A percentile compares a stretch with the other conserved stretches of the same genome.
phyloP scores from a whole-genome alignment of 2,113 vertebrate genomes.

The Rhea americana region DNA sequence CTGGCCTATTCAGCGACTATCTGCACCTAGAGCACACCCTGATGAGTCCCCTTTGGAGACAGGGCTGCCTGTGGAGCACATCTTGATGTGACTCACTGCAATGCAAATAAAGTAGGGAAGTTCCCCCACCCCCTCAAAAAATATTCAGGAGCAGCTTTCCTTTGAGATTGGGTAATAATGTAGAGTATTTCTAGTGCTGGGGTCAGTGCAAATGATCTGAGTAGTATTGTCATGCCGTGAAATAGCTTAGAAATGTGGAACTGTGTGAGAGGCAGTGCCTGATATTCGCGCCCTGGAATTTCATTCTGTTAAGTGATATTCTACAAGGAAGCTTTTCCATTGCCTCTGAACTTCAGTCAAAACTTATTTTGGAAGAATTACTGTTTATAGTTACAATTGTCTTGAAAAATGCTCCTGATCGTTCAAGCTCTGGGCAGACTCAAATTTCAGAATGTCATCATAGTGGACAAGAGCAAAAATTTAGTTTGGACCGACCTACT shows the following conservation, averaged over 20 bases:
- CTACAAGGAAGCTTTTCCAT: not conserved
- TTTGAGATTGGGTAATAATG: not conserved
- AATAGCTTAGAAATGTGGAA: not conserved
- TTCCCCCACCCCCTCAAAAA: not conserved
- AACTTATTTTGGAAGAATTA: not conserved
- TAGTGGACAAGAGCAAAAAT: not conserved
- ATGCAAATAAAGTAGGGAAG: not conserved
- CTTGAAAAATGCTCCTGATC: not conserved
- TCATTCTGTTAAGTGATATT: not conserved
- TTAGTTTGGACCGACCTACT: not conserved
- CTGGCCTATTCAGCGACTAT: no score
- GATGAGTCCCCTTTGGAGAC: no score
- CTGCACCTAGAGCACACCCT: no score
- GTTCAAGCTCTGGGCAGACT: not conserved
- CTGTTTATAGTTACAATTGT: not conserved
- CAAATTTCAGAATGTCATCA: not conserved
- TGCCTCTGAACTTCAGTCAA: not conserved
- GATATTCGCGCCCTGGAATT: not conserved
- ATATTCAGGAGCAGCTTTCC: not conserved
- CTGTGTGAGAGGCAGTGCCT: not conserved
- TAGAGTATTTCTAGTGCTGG: not conserved
- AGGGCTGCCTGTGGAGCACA: not conserved
- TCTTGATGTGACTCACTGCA: not conserved
- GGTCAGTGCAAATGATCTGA: not conserved
- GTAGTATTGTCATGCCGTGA: not conserved